Evolutionary conservation across 2,797 vertebrate species (phyloP).

Genomic region (Pogoniulus pusillus): DNA sequence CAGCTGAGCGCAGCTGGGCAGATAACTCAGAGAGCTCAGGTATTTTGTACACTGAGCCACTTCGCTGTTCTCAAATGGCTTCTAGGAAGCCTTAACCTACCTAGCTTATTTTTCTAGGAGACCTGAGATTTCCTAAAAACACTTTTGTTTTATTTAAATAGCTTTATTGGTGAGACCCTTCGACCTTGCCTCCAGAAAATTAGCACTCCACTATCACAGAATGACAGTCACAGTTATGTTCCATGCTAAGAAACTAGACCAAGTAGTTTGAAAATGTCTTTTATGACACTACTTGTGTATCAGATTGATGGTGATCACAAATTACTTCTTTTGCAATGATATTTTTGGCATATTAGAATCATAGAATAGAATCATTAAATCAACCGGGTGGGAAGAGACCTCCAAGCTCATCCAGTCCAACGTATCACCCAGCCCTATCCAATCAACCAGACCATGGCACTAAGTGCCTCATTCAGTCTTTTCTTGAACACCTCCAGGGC

Average conservation of each 20-base stretch:
- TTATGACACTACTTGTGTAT: background rate
- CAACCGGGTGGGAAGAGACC: no score
- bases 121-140: slow-evolving; percentile 16
- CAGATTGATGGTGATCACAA: background rate
- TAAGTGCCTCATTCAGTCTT: no score
- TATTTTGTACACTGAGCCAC: background rate
- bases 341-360: background rate
- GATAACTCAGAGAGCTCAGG: background rate
- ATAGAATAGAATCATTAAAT: no score
- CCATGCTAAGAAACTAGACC: slow-evolving; percentile 4
- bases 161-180: background rate
- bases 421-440: no score
- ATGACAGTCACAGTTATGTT: background rate
- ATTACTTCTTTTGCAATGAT: background rate
- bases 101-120: slow-evolving; percentile 12
- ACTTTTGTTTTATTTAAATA: background rate
- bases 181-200: slow-evolving; percentile 36
- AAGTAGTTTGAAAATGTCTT: slow-evolving; percentile 20
- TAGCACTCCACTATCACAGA: background rate
- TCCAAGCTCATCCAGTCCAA: no score
- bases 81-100: background rate
- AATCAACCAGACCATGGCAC: no score
- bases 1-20: slow-evolving; percentile 68
- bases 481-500: no score
- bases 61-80: slow-evolving; percentile 7